These are phyloP conservation scores for Pachyseris speciosa DNA, from an alignment of 64 coral and sea anemone species.

Conservation along the genomic window DNA sequence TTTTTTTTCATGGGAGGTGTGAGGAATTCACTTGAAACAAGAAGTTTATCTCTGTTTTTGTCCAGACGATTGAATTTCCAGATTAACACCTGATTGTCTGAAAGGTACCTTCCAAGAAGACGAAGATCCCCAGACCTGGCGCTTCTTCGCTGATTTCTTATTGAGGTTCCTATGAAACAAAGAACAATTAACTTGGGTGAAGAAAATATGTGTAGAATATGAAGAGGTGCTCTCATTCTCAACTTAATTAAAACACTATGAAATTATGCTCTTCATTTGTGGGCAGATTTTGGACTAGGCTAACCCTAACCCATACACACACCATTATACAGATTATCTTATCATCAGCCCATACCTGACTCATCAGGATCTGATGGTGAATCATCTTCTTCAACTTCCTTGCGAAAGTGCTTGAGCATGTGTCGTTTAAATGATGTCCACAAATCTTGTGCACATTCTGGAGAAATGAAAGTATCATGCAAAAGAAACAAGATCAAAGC, in stretches of 20 bases:
- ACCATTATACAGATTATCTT: too few relatives aligned
- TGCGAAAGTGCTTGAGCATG: conserved; percentile 44
- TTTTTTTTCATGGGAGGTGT: conserved; percentile 77
- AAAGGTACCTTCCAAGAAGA: conserved; percentile 51
- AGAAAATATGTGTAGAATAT: too few relatives aligned
- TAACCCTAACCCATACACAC: too few relatives aligned
- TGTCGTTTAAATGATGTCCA: conserved; percentile 39
- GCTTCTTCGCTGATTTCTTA: conserved; percentile 61
- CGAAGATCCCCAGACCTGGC: conserved; percentile 68
- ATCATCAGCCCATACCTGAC: background rate
- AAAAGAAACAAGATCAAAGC: too few relatives aligned
- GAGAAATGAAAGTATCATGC: background rate
- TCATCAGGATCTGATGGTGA: background rate
- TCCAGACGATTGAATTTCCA: conserved; percentile 96
- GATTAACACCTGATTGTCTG: conserved; percentile 77
- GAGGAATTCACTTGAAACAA: conserved; percentile 76
- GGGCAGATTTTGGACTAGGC: too few relatives aligned
- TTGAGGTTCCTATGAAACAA: conserved; percentile 5
- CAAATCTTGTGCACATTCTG: conserved; percentile 62
- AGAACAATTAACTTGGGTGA: too few relatives aligned
- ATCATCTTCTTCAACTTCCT: conserved; percentile 45
- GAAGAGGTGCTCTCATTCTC: too few relatives aligned
- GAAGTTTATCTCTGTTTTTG: conserved; percentile 70
- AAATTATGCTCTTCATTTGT: too few relatives aligned
- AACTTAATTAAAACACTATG: too few relatives aligned